Evolutionary conservation across 2,888 invertebrate species (phyloP).

Genomic region (Ormyrus nitidulus): DNA sequence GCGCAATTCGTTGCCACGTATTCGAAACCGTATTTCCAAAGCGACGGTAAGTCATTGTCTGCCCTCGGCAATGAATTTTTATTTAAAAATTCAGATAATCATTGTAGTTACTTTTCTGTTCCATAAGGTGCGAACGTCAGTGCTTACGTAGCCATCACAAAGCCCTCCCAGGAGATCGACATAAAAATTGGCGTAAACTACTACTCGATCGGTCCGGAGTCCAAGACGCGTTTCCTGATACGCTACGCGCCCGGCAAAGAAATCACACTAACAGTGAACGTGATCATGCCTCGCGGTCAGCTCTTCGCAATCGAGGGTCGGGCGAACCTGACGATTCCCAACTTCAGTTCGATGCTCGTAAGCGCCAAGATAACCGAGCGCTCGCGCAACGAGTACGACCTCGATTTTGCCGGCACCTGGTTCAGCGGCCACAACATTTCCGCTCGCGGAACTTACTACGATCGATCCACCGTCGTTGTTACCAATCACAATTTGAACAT

Average conservation of each 20-base stretch:
- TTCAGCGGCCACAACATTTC: slow-evolving; percentile 86
- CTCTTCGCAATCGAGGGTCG: slow-evolving; percentile 83
- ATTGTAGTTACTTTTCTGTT: background rate
- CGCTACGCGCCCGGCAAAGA: slow-evolving; percentile 80
- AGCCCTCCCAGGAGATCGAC: slow-evolving; percentile 82
- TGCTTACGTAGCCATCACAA: slow-evolving; percentile 80
- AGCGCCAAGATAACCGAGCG: slow-evolving; percentile 83
- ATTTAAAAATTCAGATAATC: background rate
- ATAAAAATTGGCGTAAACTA: slow-evolving; percentile 79
- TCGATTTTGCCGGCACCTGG: slow-evolving; percentile 86
- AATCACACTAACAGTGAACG: slow-evolving; percentile 78
- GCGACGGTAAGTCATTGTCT: slow-evolving; percentile 61
- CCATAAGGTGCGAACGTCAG: slow-evolving; percentile 79
- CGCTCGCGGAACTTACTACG: slow-evolving; percentile 84
- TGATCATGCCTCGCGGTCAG: slow-evolving; percentile 82
- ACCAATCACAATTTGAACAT: slow-evolving; percentile 84
- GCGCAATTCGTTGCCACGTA: slow-evolving; percentile 80
- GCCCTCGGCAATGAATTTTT: background rate
- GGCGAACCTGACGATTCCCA: slow-evolving; percentile 85
- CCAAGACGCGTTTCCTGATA: slow-evolving; percentile 77
- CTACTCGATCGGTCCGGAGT: slow-evolving; percentile 77
- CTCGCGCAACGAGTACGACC: slow-evolving; percentile 81
- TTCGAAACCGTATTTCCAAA: slow-evolving; percentile 77
- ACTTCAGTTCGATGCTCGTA: slow-evolving; percentile 83
- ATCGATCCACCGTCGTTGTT: slow-evolving; percentile 82